Percentiles rank a stretch among this genome's conserved stretches.
phyloP scores from a whole-genome alignment of 2,113 vertebrate genomes.

The Oxyura jamaicensis region DNA sequence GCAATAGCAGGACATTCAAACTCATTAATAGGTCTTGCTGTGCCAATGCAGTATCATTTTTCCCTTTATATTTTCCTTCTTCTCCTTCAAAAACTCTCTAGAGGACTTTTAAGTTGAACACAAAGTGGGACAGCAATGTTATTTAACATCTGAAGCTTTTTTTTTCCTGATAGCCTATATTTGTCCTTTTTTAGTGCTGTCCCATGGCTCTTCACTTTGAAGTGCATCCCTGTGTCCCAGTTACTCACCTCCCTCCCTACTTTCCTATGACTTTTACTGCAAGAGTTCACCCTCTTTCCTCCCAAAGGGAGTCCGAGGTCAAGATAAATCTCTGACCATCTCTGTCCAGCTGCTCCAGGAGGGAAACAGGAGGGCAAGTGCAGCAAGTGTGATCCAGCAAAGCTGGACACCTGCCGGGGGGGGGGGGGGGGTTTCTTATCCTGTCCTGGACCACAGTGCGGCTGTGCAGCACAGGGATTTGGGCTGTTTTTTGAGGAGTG shows the following conservation, averaged over 20 bases:
- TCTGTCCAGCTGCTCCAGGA: neutral
- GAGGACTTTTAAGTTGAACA: neutral
- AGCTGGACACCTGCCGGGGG: neutral
- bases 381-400: neutral
- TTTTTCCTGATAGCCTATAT: neutral
- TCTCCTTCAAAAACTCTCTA: constrained; percentile 17
- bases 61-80: neutral
- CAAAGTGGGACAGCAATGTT: constrained; percentile 8
- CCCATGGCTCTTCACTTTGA: neutral
- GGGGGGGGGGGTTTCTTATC: neutral
- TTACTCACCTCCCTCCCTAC: neutral
- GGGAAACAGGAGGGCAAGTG: neutral
- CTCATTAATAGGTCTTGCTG: neutral
- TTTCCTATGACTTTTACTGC: neutral
- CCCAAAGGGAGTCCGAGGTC: neutral
- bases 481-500: neutral
- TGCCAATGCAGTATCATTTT: neutral
- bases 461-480: neutral
- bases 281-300: neutral
- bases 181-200: neutral
- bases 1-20: neutral
- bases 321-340: neutral
- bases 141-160: neutral
- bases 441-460: neutral
- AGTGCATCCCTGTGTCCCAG: fast-evolving